Percentiles rank a stretch among this genome's conserved stretches.
These are phyloP conservation scores for Nesoenas mayeri DNA, from an alignment of 2,113 vertebrate genomes.

Conservation along the genomic window DNA sequence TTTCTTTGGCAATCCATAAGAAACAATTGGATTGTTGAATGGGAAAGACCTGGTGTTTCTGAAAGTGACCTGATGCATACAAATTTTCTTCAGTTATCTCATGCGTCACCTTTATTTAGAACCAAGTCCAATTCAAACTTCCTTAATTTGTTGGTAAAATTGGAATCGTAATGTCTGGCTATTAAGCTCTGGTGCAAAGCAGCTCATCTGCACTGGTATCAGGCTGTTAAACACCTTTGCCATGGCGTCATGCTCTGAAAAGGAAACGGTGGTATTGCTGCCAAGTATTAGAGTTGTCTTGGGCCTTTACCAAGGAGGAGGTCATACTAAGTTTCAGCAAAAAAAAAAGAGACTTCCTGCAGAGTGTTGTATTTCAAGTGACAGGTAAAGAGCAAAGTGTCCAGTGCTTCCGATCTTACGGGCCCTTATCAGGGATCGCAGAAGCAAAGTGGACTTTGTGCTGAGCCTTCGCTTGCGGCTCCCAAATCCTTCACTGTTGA, in stretches of 20 bases:
- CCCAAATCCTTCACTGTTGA: background rate
- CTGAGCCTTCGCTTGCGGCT: background rate
- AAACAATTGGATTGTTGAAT: background rate
- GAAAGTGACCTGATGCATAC: background rate
- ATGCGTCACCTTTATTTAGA: background rate
- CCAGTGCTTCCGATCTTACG: background rate
- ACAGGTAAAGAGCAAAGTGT: background rate
- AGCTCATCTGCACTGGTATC: background rate
- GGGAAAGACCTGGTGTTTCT: background rate
- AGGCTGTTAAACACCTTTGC: background rate
- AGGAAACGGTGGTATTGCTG: rapidly evolving
- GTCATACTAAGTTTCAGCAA: background rate
- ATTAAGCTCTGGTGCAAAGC: background rate
- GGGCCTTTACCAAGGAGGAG: background rate
- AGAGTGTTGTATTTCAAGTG: background rate
- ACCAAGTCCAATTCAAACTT: background rate
- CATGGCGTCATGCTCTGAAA: background rate
- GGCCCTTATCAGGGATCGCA: background rate
- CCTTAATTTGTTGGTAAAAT: rapidly evolving
- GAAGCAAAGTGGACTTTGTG: slow-evolving; percentile 14
- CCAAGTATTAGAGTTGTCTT: background rate
- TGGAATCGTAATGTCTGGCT: rapidly evolving
- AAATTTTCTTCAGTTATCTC: background rate
- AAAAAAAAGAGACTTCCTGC: background rate
- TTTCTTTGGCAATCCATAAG: background rate